phyloP scores from a whole-genome alignment of 1,140 invertebrate species.

The Hormaphis cornu region DNA sequence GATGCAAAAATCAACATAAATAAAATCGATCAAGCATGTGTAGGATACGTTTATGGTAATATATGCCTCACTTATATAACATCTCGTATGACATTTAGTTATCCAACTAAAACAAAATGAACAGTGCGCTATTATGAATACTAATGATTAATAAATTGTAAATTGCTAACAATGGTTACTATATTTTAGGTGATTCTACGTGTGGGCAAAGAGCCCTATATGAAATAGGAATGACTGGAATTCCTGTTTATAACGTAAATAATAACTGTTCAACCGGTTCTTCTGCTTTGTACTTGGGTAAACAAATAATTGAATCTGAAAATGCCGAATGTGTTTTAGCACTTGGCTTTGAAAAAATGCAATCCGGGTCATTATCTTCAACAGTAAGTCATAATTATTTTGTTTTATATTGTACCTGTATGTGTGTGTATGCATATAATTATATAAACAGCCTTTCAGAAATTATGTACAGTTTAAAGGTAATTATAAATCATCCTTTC shows the following conservation, averaged over 20 bases:
- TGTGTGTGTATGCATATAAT: too few species aligned
- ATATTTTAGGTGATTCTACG: conserved; percentile 71
- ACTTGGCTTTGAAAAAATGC: conserved; percentile 97
- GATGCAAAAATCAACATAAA: conserved; percentile 77
- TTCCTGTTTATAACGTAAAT: conserved; percentile 97
- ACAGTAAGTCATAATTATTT: conserved; percentile 49
- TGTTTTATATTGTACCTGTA: too few species aligned
- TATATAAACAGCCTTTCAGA: too few species aligned
- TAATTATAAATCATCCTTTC: too few species aligned
- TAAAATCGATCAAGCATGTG: conserved; percentile 77
- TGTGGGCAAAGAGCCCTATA: conserved; percentile 91
- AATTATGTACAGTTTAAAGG: too few species aligned
- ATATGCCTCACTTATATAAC: neutral
- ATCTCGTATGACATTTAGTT: conserved; percentile 9
- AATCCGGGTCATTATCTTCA: conserved; percentile 71
- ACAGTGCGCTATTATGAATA: too few species aligned
- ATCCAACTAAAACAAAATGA: too few species aligned
- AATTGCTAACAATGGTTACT: neutral
- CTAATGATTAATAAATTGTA: too few species aligned
- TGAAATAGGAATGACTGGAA: conserved; percentile 89
- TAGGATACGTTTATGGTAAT: conserved; percentile 87
- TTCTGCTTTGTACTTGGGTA: conserved; percentile 78
- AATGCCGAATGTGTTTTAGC: conserved; percentile 79
- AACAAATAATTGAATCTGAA: conserved; percentile 81
- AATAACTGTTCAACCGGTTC: conserved; percentile 97